Conservation (phyloP, 2,888 invertebrate genomes). For the Drosophila basisetae region DNA sequence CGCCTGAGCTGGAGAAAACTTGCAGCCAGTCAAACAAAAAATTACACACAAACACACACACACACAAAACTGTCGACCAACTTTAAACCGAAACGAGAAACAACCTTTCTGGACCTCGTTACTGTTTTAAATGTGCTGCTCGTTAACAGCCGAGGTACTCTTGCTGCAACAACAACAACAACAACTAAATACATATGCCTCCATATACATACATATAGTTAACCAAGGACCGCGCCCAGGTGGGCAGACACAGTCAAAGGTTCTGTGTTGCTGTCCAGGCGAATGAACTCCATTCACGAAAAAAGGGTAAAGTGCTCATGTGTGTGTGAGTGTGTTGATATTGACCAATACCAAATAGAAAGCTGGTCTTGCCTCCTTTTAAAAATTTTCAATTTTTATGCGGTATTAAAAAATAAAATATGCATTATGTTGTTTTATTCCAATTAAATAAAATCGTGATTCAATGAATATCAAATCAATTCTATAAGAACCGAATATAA, state of each 20-base stretch:
- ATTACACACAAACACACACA: conserved; percentile 14
- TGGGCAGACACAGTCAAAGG: conserved; percentile 31
- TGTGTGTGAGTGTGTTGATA: background rate
- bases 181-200: conserved; percentile 58
- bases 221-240: conserved; percentile 42
- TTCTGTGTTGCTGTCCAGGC: conserved; percentile 44
- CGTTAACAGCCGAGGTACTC: conserved; percentile 50
- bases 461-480: background rate
- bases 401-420: background rate
- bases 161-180: conserved; percentile 45
- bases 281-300: conserved; percentile 54
- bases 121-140: conserved; percentile 56
- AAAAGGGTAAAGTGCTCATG: conserved; percentile 55
- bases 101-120: conserved; percentile 25
- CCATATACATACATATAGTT: conserved; percentile 38
- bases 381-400: background rate
- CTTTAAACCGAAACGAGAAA: conserved; percentile 34
- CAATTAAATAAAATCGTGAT: background rate
- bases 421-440: background rate
- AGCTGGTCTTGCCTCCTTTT: background rate
- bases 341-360: background rate
- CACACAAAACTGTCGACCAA: conserved; percentile 21
- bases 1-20: conserved; percentile 9
- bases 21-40: conserved; percentile 8
- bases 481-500: background rate